Base-by-base conservation (phyloP, 2,888 invertebrate species). In the Drosophila demipolita region DNA sequence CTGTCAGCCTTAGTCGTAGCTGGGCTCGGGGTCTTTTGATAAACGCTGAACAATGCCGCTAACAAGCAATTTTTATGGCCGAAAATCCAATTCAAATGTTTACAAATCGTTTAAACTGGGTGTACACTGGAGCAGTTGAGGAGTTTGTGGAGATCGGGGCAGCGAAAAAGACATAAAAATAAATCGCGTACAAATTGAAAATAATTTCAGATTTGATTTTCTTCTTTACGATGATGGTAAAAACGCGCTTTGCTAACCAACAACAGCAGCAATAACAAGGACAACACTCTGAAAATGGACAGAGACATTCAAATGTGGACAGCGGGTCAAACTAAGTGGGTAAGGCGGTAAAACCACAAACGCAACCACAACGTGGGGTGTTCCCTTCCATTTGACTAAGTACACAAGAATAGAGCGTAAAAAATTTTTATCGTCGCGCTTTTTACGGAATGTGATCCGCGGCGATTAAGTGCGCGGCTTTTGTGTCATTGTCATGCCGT, bases 101-200 rank as follows among this genome's bases (percentile, higher is more conserved):
- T 83, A 91, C 91, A 91, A 91, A 92, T 91, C 91, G 90, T 82
- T 91, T 91, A 91, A 91, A 90, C 89, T 80, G 79, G 50, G 67
- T 72, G 76, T 58, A 69, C 73, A 62, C 58, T 82, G 53, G 42
- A 40, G 20, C 38, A 23, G 12, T 45, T 12, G 45, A 20, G 45
- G 45, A 38, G 48, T 63, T 33, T 33, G 57, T 53, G 33, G 32
- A 53, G 38, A 42, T 71, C 23, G 52, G 53, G 54, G 59, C 54
- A 45, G 60, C 35, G 20, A 66, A 65, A 86, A 86, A 88, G 87
- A 88, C 90, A 91, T 91, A 87, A 91, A 91, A 92, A 78, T 91
- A 91, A 92, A 91, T 91, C 91, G 91, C 90, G 83, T 89, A 92
- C 92, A 91, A 91, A 91, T 91, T 92, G 92, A 91, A 92, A 89